Conservation (phyloP, 2,888 invertebrate genomes). For the Caenorhabditis sinica region DNA sequence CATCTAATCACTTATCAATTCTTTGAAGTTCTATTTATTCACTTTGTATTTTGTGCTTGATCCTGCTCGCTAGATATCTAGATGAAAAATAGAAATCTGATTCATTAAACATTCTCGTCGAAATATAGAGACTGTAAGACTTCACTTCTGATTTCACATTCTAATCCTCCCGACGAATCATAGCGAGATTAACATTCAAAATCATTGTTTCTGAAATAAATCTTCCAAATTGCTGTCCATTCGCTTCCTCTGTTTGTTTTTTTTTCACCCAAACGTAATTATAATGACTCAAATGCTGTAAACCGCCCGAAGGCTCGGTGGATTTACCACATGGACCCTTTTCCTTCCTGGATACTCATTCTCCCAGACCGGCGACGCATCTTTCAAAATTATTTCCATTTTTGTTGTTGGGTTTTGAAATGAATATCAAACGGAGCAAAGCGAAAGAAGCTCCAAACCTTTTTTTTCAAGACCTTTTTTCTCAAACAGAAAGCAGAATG, state of each 20-base stretch:
- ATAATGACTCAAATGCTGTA: slow-evolving; percentile 17
- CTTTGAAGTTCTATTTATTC: too few relatives aligned
- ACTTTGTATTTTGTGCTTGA: too few relatives aligned
- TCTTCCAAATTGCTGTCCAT: background rate
- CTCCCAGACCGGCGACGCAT: background rate
- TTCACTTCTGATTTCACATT: background rate
- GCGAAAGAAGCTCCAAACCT: slow-evolving; percentile 10
- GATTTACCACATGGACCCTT: slow-evolving; percentile 10
- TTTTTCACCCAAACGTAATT: slow-evolving; percentile 18
- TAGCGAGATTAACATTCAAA: too few relatives aligned
- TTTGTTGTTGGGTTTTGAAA: slow-evolving; percentile 1
- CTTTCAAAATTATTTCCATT: slow-evolving; percentile 23
- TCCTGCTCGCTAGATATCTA: too few relatives aligned
- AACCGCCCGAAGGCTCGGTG: slow-evolving; percentile 6
- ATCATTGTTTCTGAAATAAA: background rate
- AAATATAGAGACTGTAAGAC: background rate
- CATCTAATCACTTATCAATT: background rate
- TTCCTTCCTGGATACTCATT: slow-evolving; percentile 2
- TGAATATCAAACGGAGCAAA: slow-evolving; percentile 11
- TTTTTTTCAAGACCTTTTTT: slow-evolving; percentile 18
- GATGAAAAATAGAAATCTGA: too few relatives aligned
- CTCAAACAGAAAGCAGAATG: slow-evolving; percentile 10
- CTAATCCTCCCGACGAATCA: background rate
- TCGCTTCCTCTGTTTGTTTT: background rate
- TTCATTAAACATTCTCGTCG: too few relatives aligned